Conservation (phyloP, 2,888 invertebrate genomes). For the Branchellion lobata region DNA sequence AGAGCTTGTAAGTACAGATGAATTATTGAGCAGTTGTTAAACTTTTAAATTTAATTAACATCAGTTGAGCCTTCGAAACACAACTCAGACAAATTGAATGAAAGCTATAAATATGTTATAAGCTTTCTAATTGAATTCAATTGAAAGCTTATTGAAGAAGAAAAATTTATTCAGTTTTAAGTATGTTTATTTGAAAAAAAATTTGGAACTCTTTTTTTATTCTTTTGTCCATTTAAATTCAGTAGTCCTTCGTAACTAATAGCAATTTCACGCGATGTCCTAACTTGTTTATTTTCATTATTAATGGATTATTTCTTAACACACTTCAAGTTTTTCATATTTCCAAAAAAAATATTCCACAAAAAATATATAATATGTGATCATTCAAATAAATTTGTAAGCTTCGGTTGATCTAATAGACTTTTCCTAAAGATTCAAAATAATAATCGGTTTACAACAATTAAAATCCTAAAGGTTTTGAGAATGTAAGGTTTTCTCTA, state of each 20-base stretch:
- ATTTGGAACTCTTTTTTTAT: no score
- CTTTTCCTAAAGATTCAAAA: background rate
- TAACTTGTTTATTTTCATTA: no score
- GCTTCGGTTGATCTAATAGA: background rate
- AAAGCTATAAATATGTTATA: conserved; percentile 5
- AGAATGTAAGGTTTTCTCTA: no score
- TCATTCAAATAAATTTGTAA: background rate
- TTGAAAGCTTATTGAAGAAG: background rate
- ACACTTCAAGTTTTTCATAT: background rate
- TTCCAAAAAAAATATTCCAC: background rate
- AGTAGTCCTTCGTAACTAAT: background rate
- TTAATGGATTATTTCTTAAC: no score
- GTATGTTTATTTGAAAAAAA: no score
- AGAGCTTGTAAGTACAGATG: no score
- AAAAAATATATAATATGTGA: background rate
- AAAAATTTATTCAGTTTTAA: no score
- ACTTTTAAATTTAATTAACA: no score
- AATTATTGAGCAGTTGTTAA: no score
- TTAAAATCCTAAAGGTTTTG: background rate
- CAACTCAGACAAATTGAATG: background rate
- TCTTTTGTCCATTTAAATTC: background rate
- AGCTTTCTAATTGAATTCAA: background rate
- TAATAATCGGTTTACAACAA: background rate
- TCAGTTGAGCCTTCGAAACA: no score
- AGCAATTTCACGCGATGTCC: conserved; percentile 11